Base-by-base conservation (phyloP, 1,140 invertebrate species). In the Oncopeltus fasciatus region DNA sequence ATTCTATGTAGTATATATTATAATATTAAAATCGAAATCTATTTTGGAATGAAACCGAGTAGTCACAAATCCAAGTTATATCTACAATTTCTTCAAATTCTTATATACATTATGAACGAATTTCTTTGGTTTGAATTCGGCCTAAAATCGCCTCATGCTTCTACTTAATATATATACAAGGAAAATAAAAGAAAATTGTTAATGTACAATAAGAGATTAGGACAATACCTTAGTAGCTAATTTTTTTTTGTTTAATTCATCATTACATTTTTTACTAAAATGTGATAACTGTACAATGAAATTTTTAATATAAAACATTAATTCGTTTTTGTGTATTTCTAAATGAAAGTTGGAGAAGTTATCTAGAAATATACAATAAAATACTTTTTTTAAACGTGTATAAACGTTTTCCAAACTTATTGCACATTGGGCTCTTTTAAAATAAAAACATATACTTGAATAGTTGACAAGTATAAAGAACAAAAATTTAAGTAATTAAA, bases 101-200 rank as follows among this genome's bases (percentile, higher is more conserved):
- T 21, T 49, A 49, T 49, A 11, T 49, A 49, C 47, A 49, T 49
- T 20, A 9, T 49, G 47, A 49, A n/a, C n/a, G n/a, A 49, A 49
- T 49, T 14, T 49, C 47, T 49, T 49, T 49, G 47, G 47, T 49
- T 49, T 49, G 21, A 2, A 49, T 49, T 49, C n/a, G 47, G 47
- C 18, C 47, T 49, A 49, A 38, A 5, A 38, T 8, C 24, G 47
- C 47, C 47, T 49, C 47, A 49, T 49, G 47, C 47, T 20, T 20
- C 47, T 49, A 49, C 47, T 18, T 49, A 49, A 49, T 20, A 44
- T 49, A 49, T 49, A 20, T 24, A 49, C 47, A 49, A n/a, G n/a
- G n/a, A n/a, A n/a, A n/a, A n/a, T n/a, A n/a, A 49, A 20, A 49
- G 18, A 20, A 49, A 49, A 20, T 21, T 11, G 21, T 18, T 49